phyloP scores from a whole-genome alignment of 2,797 vertebrate species.

The Myotis myotis region DNA sequence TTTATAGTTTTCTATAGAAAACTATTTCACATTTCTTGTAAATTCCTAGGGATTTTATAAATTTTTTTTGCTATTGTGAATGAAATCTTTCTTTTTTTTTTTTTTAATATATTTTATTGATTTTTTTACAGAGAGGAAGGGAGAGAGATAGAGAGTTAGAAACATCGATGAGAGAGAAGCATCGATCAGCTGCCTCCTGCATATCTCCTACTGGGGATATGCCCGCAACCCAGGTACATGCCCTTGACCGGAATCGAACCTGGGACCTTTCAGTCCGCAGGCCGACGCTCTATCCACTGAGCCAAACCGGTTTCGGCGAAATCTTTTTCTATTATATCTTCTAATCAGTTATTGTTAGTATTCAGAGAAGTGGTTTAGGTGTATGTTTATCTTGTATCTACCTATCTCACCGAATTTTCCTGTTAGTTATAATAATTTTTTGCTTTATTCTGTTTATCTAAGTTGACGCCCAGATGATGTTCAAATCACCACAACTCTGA shows the following conservation, averaged over 20 bases:
- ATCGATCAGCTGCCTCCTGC: too few species aligned
- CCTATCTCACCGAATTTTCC: background rate
- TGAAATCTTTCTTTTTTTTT: constrained; percentile 23
- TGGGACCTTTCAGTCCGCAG: too few species aligned
- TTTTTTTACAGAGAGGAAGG: too few species aligned
- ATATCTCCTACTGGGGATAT: too few species aligned
- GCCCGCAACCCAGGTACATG: too few species aligned
- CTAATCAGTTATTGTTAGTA: constrained; percentile 45
- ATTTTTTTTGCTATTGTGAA: constrained; percentile 5
- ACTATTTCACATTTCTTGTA: constrained; percentile 42
- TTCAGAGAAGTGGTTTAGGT: constrained; percentile 34
- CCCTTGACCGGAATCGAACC: too few species aligned
- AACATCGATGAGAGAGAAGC: too few species aligned
- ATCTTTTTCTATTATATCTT: constrained; percentile 34
- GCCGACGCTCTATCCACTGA: too few species aligned
- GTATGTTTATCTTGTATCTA: constrained; percentile 32
- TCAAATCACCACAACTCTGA: constrained; percentile 54
- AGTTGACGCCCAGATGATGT: constrained; percentile 41
- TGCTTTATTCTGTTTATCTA: constrained; percentile 52
- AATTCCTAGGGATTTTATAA: constrained; percentile 11
- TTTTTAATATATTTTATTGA: too few species aligned
- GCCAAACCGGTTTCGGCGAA: too few species aligned
- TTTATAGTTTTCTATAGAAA: constrained; percentile 48
- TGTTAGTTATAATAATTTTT: constrained; percentile 50
- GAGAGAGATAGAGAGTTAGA: too few species aligned